Percentiles rank a stretch among this genome's conserved stretches.
phyloP scores from a whole-genome alignment of 2,888 invertebrate genomes.

The Erpobdella octoculata region DNA sequence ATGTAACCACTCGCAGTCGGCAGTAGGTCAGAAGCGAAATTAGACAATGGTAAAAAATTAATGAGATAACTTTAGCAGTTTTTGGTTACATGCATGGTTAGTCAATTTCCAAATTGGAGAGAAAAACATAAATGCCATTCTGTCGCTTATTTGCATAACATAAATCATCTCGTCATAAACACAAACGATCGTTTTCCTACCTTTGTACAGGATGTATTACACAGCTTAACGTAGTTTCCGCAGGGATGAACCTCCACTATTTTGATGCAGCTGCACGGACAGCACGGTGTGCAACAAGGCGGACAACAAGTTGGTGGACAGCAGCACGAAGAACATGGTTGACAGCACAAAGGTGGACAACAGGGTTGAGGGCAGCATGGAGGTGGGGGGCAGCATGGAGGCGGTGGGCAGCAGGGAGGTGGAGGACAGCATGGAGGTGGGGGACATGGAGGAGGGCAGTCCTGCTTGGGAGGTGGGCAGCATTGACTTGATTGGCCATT shows the following conservation, averaged over 20 bases:
- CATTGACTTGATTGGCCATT: background rate
- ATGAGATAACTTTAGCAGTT: no score
- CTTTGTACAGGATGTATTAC: constrained; percentile 24
- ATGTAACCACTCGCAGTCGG: no score
- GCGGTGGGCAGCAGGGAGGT: constrained; percentile 13
- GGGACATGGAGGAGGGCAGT: constrained; percentile 10
- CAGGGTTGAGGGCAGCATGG: background rate
- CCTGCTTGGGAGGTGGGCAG: background rate
- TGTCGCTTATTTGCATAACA: no score
- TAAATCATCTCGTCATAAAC: no score
- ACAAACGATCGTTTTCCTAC: no score
- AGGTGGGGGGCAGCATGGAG: constrained; percentile 12
- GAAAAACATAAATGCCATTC: no score
- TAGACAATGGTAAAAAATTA: no score
- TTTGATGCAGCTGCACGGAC: constrained; percentile 26
- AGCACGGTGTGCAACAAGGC: constrained; percentile 22
- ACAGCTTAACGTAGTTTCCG: constrained; percentile 26
- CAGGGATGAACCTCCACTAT: constrained; percentile 25
- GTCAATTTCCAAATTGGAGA: no score
- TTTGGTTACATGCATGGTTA: no score
- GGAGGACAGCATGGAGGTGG: constrained; percentile 25
- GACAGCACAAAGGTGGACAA: background rate
- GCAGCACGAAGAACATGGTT: background rate
- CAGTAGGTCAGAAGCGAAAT: no score
- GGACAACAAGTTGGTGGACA: constrained; percentile 12